Percentiles rank a stretch among this genome's conserved stretches.
Evolutionary conservation across 2,888 invertebrate species (phyloP).

Genomic region (Gisinianus flammeolus): DNA sequence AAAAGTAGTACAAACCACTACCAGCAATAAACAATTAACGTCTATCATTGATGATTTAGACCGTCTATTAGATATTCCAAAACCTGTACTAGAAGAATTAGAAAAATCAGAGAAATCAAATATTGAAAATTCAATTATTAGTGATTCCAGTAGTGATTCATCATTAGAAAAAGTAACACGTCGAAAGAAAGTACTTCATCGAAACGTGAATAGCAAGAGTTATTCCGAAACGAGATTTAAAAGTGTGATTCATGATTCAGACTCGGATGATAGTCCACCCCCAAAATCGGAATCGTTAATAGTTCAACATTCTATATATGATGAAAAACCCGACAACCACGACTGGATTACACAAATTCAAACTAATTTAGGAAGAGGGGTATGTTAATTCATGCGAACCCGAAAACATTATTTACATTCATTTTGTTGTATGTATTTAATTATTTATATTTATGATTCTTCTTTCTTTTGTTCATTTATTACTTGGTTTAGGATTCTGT

Average conservation of each 20-base stretch:
- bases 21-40: neutral
- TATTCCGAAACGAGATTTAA: neutral
- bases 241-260: conserved; percentile 33
- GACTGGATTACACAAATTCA: conserved; percentile 33
- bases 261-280: conserved; percentile 22
- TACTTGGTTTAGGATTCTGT: conserved; percentile 38
- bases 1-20: neutral
- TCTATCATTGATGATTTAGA: conserved; percentile 27
- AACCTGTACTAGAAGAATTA: neutral
- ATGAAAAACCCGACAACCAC: conserved; percentile 12
- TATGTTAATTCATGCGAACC: conserved; percentile 11
- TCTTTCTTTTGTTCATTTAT: neutral
- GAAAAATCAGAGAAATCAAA: neutral
- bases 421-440: no score
- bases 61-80: conserved; percentile 44
- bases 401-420: neutral
- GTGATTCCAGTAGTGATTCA: neutral
- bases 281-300: neutral
- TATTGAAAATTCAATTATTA: neutral
- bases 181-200: neutral
- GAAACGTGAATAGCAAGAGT: neutral
- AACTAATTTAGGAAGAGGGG: conserved; percentile 30
- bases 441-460: no score
- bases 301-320: neutral
- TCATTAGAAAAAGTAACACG: conserved; percentile 6